Conservation (phyloP, 2,888 invertebrate genomes). For the Epistrophe eligans region DNA sequence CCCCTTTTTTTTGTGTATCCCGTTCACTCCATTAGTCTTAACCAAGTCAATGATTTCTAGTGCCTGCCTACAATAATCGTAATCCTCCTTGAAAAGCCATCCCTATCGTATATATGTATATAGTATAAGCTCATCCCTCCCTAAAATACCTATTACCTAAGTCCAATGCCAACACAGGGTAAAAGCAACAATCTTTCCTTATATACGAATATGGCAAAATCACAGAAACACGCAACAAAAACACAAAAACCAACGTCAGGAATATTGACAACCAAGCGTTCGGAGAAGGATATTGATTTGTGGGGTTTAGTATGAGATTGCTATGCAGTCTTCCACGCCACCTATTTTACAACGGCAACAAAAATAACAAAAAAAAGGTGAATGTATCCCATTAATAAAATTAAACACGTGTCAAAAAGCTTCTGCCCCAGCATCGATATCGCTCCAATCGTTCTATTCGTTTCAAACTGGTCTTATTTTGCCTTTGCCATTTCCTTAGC, state of each 20-base stretch:
- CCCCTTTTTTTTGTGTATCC: conserved; percentile 55
- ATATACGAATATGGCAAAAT: conserved; percentile 22
- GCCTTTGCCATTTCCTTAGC: conserved; percentile 15
- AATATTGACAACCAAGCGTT: conserved; percentile 42
- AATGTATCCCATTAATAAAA: conserved; percentile 76
- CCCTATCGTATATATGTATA: not conserved
- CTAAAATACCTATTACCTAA: conserved; percentile 13
- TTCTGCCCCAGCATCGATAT: conserved; percentile 70
- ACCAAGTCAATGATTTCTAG: conserved; percentile 66
- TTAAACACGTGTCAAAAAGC: conserved; percentile 77
- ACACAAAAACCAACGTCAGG: conserved; percentile 35
- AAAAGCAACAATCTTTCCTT: conserved; percentile 65
- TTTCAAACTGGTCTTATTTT: conserved; percentile 2
- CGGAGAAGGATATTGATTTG: conserved; percentile 63
- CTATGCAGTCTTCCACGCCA: conserved; percentile 10
- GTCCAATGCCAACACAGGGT: conserved; percentile 22
- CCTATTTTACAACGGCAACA: conserved; percentile 16
- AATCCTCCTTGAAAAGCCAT: conserved; percentile 37
- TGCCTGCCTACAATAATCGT: conserved; percentile 35
- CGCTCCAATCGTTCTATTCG: conserved; percentile 5
- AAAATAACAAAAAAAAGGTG: conserved; percentile 49
- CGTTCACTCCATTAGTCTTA: conserved; percentile 64
- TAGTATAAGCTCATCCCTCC: not conserved
- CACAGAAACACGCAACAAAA: conserved; percentile 53
- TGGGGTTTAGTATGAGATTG: conserved; percentile 10